A percentile compares a stretch with the other conserved stretches of the same genome.
Conservation (phyloP, 2,888 invertebrate species). For the Tachina fera region DNA sequence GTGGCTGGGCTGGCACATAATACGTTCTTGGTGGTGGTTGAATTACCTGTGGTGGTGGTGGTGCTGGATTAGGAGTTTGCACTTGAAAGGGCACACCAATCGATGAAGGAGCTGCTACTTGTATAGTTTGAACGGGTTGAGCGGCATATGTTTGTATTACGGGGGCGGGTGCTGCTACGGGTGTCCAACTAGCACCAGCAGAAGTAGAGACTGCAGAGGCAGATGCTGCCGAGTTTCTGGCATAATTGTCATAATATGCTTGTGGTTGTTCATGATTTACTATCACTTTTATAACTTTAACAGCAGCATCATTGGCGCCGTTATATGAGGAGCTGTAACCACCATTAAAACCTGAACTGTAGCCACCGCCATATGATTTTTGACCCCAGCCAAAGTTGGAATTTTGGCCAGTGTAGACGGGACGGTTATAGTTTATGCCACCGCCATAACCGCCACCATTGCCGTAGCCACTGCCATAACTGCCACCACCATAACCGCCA, state of each 20-base stretch:
- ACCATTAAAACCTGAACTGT: constrained; percentile 35
- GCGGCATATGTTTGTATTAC: constrained; percentile 37
- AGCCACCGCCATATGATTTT: constrained; percentile 61
- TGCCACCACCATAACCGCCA: constrained; percentile 21
- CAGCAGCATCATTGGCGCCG: constrained; percentile 51
- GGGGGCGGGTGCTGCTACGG: constrained; percentile 45
- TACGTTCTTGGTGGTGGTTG: constrained; percentile 59
- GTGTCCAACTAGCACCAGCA: constrained; percentile 57
- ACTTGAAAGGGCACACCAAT: constrained; percentile 23
- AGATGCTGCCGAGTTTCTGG: constrained; percentile 15
- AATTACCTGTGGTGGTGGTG: constrained; percentile 33
- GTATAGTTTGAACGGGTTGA: constrained; percentile 30
- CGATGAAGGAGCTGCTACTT: constrained; percentile 33
- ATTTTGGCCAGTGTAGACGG: constrained; percentile 54
- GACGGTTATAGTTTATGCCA: constrained; percentile 60
- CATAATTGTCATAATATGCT: constrained; percentile 48
- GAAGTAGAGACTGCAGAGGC: constrained; percentile 60
- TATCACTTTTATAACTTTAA: constrained; percentile 73
- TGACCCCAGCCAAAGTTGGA: constrained; percentile 68
- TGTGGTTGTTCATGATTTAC: constrained; percentile 64
- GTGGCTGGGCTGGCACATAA: constrained; percentile 64
- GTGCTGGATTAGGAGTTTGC: constrained; percentile 25
- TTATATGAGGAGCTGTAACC: constrained; percentile 37
- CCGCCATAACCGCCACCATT: constrained; percentile 28
- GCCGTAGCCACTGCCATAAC: constrained; percentile 46